These are phyloP conservation scores for roundworm (Caenorhabditis elegans) DNA, from an alignment of 1,140 invertebrate species.

Conservation along the genomic window DNA sequence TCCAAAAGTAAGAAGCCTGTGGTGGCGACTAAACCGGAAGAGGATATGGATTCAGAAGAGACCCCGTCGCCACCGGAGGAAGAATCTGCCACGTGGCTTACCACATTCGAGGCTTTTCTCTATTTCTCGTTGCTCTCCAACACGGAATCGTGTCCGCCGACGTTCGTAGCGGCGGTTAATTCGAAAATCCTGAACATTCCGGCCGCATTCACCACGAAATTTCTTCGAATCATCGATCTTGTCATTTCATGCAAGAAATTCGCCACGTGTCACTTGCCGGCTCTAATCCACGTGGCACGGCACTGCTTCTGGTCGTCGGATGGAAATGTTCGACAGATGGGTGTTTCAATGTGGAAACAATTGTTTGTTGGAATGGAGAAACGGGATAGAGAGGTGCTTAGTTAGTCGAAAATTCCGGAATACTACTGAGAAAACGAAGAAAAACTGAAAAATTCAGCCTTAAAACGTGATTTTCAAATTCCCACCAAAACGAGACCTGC, in stretches of 20 bases:
- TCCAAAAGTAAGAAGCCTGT: background rate
- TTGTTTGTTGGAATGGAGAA: constrained; percentile 5
- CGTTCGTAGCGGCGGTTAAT: background rate
- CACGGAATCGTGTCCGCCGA: background rate
- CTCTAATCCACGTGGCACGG: background rate
- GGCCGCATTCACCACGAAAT: background rate
- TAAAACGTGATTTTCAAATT: no score
- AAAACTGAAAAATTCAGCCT: no score
- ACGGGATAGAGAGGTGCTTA: background rate
- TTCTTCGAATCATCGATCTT: background rate
- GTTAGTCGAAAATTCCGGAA: no score
- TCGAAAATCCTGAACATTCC: constrained; percentile 2
- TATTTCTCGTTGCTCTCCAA: background rate
- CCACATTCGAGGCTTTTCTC: background rate
- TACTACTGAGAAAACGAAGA: no score
- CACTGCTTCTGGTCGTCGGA: constrained; percentile 13
- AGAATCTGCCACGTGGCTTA: background rate
- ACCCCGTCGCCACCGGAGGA: no score
- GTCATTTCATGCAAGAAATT: background rate
- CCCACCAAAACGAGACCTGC: no score
- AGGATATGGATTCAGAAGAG: background rate
- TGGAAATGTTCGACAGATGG: background rate
- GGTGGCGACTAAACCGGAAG: background rate
- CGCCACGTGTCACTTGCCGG: background rate
- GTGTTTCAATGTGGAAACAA: background rate